Conservation (phyloP, 2,113 vertebrate species). For the Megaceryle maxima region DNA sequence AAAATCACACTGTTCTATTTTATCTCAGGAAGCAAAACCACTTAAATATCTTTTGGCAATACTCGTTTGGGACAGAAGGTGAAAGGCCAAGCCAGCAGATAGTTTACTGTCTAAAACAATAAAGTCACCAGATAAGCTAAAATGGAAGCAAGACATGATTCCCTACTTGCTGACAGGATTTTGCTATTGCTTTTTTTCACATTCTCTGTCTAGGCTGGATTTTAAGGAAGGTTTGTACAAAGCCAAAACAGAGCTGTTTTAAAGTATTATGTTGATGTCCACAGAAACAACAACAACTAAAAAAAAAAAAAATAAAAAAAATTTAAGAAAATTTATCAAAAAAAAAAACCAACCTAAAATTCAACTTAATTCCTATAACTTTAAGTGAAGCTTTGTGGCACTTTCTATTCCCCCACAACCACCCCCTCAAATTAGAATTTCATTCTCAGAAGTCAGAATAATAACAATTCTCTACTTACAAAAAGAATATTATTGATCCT, state of each 20-base stretch:
- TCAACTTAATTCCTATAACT: neutral
- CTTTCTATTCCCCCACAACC: neutral
- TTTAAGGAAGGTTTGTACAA: neutral
- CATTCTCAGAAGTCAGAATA: neutral
- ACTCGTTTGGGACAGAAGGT: constrained; percentile 30
- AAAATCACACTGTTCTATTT: constrained; percentile 32
- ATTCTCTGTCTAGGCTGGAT: neutral
- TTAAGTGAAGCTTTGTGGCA: neutral
- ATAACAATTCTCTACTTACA: neutral
- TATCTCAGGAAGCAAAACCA: constrained; percentile 29
- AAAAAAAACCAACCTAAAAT: neutral
- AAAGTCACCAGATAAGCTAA: constrained; percentile 12
- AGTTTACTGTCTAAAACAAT: constrained; percentile 52
- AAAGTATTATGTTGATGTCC: neutral
- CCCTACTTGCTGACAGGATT: neutral
- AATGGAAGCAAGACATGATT: neutral
- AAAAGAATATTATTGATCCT: neutral
- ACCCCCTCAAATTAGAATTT: neutral
- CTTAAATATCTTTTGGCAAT: constrained; percentile 53
- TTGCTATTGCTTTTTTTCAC: neutral
- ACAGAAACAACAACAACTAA: neutral
- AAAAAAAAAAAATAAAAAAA: too few relatives aligned
- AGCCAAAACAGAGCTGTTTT: neutral
- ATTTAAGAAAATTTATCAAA: neutral
- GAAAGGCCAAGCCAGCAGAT: constrained; percentile 35